Conservation (phyloP, 2,888 invertebrate genomes). For the Lasioglossum villosulum region DNA sequence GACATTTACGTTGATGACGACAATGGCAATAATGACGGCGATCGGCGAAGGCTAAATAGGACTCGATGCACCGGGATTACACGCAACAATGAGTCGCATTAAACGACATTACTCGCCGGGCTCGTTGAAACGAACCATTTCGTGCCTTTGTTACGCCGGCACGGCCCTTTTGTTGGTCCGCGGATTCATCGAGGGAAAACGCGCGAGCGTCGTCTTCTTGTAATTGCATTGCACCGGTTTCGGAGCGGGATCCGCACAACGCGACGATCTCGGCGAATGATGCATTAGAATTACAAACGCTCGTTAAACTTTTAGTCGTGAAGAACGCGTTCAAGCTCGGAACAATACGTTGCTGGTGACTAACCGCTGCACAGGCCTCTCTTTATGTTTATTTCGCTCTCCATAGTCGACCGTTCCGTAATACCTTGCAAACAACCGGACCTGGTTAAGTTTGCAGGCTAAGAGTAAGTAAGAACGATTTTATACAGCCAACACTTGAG, state of each 20-base stretch:
- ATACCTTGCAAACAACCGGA: not conserved
- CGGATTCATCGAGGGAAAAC: not conserved
- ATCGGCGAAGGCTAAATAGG: not conserved
- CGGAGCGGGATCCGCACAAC: not conserved
- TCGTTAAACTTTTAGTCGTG: conserved; percentile 44
- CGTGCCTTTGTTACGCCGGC: not conserved
- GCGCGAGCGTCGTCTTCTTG: not conserved
- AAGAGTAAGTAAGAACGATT: conserved; percentile 5
- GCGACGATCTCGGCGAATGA: not conserved
- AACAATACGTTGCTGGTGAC: conserved; percentile 49
- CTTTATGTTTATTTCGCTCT: conserved; percentile 8
- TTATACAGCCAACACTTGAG: not conserved
- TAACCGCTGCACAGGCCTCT: not conserved
- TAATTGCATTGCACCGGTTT: conserved; percentile 2
- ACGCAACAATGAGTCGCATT: conserved; percentile 21
- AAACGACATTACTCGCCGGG: conserved; percentile 10
- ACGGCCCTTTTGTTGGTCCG: conserved; percentile 11
- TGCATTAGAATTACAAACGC: conserved; percentile 28
- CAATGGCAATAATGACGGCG: conserved; percentile 34
- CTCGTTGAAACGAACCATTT: conserved; percentile 8
- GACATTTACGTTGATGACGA: conserved; percentile 39
- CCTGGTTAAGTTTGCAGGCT: not conserved
- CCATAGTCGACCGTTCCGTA: not conserved
- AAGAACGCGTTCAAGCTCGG: conserved; percentile 4
- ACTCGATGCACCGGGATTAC: conserved; percentile 16